Base-by-base conservation (phyloP, 2,113 vertebrate species). In the Chascanopsetta lugubris region DNA sequence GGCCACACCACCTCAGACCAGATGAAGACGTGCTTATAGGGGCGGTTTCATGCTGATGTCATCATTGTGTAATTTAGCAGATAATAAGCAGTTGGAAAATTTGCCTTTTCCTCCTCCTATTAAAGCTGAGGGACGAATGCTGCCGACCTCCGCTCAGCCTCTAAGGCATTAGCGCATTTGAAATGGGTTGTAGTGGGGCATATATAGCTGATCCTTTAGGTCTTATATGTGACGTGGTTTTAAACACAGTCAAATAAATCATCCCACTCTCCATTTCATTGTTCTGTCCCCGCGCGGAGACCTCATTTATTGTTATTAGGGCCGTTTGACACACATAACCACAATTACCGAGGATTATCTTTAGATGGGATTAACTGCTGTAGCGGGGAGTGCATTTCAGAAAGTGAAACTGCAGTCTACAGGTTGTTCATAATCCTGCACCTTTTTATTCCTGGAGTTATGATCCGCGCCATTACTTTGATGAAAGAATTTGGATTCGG, bases 331-430 rank as follows among this genome's bases (percentile, higher is more conserved):
- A 82, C 63, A 81, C 81, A 79, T 24, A 21, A 60, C 49, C 61
- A 65, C 53, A 87, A 85, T 73, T 66, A 75, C 20, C 42, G 20
- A 30, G 53, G 59, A 85, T 87, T 90, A 85, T 80, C 46, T 86
- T 78, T 42, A 59, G 32, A 85, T 77, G 69, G 48, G 75, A 80
- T 85, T 85, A 86, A 84, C 77, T n/a, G 51, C 71, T 21, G 65
- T 22, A 53, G 26, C 62, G 70, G 17, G 0, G 66, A 84, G 64
- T 66, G 68, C 72, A 74, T 85, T 79, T 84, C 34, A 79, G 65
- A 80, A 82, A 85, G 75, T 75, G 72, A 89, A 86, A 86, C 79
- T 75, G 64, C 75, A 90, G 72, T 70, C 67, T 71, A 65, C 63
- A 91, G 85, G 60, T 75, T 68, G 20, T 11, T 47, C 18, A 70